phyloP scores from a whole-genome alignment of 2,797 vertebrate genomes.

The Labeo calbasu region DNA sequence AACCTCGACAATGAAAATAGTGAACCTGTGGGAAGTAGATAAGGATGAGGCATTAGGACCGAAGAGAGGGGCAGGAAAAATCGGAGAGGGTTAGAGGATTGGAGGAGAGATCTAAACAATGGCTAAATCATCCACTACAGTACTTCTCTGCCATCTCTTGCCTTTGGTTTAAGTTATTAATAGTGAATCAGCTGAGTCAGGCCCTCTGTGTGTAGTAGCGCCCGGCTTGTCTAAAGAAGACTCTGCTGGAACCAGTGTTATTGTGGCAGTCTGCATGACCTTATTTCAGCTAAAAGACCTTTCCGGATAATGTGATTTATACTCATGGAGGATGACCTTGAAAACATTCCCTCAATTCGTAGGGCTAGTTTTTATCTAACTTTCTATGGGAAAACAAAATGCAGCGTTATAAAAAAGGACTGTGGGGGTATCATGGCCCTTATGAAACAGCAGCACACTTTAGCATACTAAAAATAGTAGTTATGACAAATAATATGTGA shows the following conservation, averaged over 20 bases:
- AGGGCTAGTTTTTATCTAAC: conserved; percentile 64
- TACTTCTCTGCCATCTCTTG: conserved; percentile 44
- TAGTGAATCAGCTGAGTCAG: conserved; percentile 73
- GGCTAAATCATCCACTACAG: conserved; percentile 56
- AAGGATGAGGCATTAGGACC: conserved; percentile 54
- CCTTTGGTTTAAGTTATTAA: conserved; percentile 59
- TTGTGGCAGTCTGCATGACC: conserved; percentile 75
- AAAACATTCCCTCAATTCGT: conserved; percentile 70
- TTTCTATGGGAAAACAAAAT: conserved; percentile 60
- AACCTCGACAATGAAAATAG: conserved; percentile 50
- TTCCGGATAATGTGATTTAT: conserved; percentile 79
- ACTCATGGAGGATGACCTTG: conserved; percentile 74
- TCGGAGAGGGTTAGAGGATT: conserved; percentile 38
- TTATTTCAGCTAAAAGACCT: conserved; percentile 75
- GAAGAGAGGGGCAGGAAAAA: conserved; percentile 31
- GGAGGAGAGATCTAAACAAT: conserved; percentile 48
- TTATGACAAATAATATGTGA: too few relatives aligned
- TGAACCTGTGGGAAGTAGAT: conserved; percentile 56
- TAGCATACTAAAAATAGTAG: not conserved
- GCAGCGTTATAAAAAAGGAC: conserved; percentile 23
- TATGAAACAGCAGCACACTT: not conserved
- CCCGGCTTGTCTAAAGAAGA: conserved; percentile 67
- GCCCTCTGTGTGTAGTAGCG: conserved; percentile 69
- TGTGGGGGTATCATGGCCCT: not conserved
- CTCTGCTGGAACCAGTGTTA: conserved; percentile 73